Evolutionary conservation across 2,888 invertebrate genomes (phyloP), one percentile per base, ranked within the genome.

Genomic region (Coremacera marginata): DNA sequence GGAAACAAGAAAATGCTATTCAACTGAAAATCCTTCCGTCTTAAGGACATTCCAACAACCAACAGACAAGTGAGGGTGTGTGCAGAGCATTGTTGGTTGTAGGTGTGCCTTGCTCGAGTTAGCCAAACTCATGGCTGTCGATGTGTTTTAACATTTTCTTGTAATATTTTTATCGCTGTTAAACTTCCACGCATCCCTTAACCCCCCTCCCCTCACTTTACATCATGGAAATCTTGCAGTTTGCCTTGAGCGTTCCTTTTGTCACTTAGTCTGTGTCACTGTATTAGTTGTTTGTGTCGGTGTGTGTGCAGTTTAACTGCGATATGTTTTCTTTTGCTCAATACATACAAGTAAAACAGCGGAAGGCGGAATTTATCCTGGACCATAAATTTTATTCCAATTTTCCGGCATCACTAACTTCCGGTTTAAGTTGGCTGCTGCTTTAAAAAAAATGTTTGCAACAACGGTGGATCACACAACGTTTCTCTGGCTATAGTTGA

Each of bases 361-460:
- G 77, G 81, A 82, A 82, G 81, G 80, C 79, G 78, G 81, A 78
- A 83, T 82, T 83, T 83, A 82, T 82, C 79, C 82, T 81, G 80
- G 80, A 80, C 81, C 82, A 84, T 82, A 82, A 83, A 82, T 83
- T 83, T 83, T 82, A 82, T 82, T 83, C 80, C 80, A 81, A 79
- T 81, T 82, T 82, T 81, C 78, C 68, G 51, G 37, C 51, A 60
- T 27, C 72, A 27, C 25, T 57, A 27, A 57, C 44, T 57, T 72
- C 72, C 72, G 72, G 72, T 31, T 72, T 62, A 62, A 62, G 62
- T 72, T 72, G 62, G 14, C 34, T 34, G 16, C 27, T 70, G 70
- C 70, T 70, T 55, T 70, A 70, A 70, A 70, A n/a, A 31, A 31
- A 70, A 52, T 70, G 70, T 27, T 55, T 70, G 70, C 34, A 55